Base-by-base conservation (phyloP, 2,888 invertebrate genomes). In the Philhelius pedissequus region DNA sequence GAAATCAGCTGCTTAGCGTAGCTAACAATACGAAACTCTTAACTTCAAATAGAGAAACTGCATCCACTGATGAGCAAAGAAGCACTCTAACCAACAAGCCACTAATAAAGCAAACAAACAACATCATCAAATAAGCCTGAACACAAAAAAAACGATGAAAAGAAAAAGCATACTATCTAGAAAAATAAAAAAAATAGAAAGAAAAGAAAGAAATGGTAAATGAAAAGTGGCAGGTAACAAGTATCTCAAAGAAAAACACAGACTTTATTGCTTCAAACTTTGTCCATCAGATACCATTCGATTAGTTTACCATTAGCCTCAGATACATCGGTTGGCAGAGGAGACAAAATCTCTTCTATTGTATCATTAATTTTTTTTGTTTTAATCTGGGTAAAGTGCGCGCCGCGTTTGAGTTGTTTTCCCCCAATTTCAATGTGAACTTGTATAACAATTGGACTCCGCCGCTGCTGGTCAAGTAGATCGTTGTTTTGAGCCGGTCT, bases 221-320 rank as follows among this genome's bases (percentile, higher is more conserved):
- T 69, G 52, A 58, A 78, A 56, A 79, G 64, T 74, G 60, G 48
- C 27, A 78, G 62, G 40, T 58, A 43, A 20, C 15, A 5, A 11
- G 11, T 5, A 43, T 56, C 50, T 54, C 13, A n/a, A 30, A 43
- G 70, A 69, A 78, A 74, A 79, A 79, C 20, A 20, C 9, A 30
- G 74, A 74, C 40, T 48, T 69, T 40, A 43, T 18, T 74, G 80
- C 73, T 76, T 86, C 81, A 81, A 76, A 73, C 58, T 77, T 62
- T 43, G 73, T 25, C 73, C 64, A 74, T 79, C 73, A 73, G 70
- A 78, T 74, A 82, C 60, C 50, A 71, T 82, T 73, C 76, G 84
- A 78, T 86, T 86, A 87, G 87, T 87, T 70, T 79, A 76, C 78
- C 69, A 60, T 86, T 86, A 86, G 87, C 82, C 86, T 76, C 82